Evolutionary conservation across 2,113 vertebrate species (phyloP).

Genomic region (Ageneiosus marmoratus): DNA sequence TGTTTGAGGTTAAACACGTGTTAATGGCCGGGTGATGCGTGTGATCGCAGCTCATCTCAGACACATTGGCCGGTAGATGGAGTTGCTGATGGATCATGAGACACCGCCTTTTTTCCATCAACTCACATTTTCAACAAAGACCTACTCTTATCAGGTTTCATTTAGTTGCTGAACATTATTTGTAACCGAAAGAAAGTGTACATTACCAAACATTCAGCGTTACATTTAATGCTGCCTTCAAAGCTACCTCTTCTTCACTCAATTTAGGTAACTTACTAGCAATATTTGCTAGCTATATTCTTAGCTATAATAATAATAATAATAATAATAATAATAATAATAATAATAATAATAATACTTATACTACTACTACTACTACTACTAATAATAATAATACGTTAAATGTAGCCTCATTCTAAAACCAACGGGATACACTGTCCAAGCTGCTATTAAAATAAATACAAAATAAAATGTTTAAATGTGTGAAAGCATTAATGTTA

Average conservation of each 20-base stretch:
- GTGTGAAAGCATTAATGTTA: not conserved
- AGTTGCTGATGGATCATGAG: slow-evolving; percentile 23
- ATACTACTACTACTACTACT: too few species aligned
- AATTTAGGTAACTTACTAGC: not conserved
- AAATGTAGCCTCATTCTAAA: not conserved
- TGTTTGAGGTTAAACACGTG: not conserved
- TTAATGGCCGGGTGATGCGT: slow-evolving; percentile 33
- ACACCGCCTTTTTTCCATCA: not conserved
- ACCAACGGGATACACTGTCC: not conserved
- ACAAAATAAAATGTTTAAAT: not conserved
- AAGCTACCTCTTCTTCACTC: not conserved
- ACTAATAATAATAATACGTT: not conserved
- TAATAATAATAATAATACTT: not conserved
- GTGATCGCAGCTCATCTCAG: slow-evolving; percentile 27
- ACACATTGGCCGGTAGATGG: not conserved
- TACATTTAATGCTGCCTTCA: not conserved
- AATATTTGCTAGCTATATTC: too few species aligned
- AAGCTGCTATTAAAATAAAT: not conserved
- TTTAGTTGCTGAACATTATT: not conserved
- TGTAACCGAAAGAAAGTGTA: not conserved
- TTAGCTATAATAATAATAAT: not conserved
- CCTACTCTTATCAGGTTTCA: not conserved
- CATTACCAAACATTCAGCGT: not conserved
- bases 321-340: slow-evolving; percentile 6
- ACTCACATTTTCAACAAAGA: not conserved